Base-by-base conservation (phyloP, 2,888 invertebrate genomes). In the Nebria brevicollis region DNA sequence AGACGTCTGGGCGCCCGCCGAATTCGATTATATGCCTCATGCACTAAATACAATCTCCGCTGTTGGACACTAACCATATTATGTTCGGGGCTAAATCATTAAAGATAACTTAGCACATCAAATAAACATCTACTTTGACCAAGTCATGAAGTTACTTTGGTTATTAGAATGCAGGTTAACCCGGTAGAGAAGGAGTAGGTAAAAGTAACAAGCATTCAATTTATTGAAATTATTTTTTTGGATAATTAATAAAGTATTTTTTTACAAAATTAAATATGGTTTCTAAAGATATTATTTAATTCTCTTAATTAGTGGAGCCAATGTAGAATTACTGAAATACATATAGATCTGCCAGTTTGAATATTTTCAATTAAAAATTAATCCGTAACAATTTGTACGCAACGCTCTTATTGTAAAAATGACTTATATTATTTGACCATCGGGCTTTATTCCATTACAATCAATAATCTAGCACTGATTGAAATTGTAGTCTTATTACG, bases 351-450 rank as follows among this genome's bases (percentile, higher is more conserved):
- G 20, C 13, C 68, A 13, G 13, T 26, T 68, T 11, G 7, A 20
- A 26, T 68, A 72, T 77, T 77, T 78, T 74, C 78, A 78, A 73
- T 78, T 73, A 78, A 78, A 78, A 74, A 77, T 77, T 72, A 77
- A 77, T 72, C 72, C 72, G 15, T 73, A n/a, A 43, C 42, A 15
- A 26, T 5, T 26, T 72, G n/a, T 64, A 65, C 66, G 66, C 65
- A 65, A 20, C 65, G 66, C 41, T 66, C 43, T 41, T 78, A 78
- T 66, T 78, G 74, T 73, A 78, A 54, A 78, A 78, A 73, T 73
- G 78, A 78, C 78, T 78, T 78, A 78, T 73, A 73, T 66, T 78
- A 74, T 78, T 78, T 78, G 74, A 74, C 78, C 73, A 78, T 74
- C 66, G 66, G 15, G 73, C 72, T 42, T 8, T 43, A 78, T 66